These are phyloP conservation scores for Rhineura floridana DNA, from an alignment of 2,113 vertebrate species.

Conservation along the genomic window DNA sequence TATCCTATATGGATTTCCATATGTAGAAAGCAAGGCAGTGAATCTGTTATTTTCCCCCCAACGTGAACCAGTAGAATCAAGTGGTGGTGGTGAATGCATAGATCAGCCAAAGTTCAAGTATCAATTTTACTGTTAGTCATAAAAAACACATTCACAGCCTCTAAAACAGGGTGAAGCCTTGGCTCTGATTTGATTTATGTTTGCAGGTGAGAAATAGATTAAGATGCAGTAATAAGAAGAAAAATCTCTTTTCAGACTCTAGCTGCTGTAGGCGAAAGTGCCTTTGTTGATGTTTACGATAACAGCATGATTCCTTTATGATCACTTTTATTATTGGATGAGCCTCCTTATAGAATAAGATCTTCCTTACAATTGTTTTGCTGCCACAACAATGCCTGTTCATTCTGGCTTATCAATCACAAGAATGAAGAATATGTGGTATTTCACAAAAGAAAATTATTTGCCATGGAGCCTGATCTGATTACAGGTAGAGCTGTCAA, in stretches of 20 bases:
- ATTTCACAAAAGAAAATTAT: conserved; percentile 35
- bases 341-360: conserved; percentile 31
- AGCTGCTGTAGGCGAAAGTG: conserved; percentile 44
- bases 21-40: background rate
- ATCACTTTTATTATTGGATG: conserved; percentile 46
- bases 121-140: background rate
- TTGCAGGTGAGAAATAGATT: conserved; percentile 50
- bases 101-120: background rate
- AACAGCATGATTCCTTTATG: conserved; percentile 51
- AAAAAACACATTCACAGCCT: background rate
- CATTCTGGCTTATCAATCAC: conserved; percentile 35
- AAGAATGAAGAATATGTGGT: background rate
- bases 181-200: conserved; percentile 18
- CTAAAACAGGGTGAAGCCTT: background rate
- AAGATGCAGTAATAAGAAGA: conserved; percentile 27
- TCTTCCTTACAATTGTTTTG: conserved; percentile 42
- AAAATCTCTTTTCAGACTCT: conserved; percentile 17
- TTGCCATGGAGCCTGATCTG: conserved; percentile 36
- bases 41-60: background rate
- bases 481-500: conserved; percentile 26
- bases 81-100: background rate
- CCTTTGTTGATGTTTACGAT: conserved; percentile 60
- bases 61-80: background rate
- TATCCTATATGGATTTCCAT: background rate
- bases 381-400: conserved; percentile 35